These are phyloP conservation scores for Paedocypris micromegethes DNA, from an alignment of 2,797 vertebrate genomes.

Conservation along the genomic window DNA sequence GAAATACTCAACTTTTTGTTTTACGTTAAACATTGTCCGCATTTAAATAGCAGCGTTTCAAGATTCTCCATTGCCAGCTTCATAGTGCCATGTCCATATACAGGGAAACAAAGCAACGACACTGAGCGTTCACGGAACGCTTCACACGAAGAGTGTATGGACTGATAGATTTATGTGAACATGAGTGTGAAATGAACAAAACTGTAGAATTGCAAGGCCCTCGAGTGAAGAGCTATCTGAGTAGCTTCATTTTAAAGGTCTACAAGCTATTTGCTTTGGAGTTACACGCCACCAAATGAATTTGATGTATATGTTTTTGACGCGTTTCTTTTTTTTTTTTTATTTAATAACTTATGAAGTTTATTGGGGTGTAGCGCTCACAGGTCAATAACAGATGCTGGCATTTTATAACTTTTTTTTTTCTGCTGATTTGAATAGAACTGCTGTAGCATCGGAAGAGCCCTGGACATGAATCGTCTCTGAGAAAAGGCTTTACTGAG, in stretches of 20 bases:
- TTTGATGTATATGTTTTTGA: conserved; percentile 65
- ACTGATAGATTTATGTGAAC: conserved; percentile 1
- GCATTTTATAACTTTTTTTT: conserved; percentile 6
- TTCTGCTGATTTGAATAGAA: conserved; percentile 16
- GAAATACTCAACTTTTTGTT: too few relatives aligned
- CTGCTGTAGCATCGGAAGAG: conserved; percentile 25
- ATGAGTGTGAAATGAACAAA: conserved; percentile 1
- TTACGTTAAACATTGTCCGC: too few relatives aligned
- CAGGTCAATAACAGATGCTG: conserved; percentile 25
- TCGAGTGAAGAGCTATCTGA: conserved; percentile 11
- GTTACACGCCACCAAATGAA: conserved; percentile 74
- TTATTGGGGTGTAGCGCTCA: conserved; percentile 48
- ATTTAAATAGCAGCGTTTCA: too few relatives aligned
- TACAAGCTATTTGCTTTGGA: conserved; percentile 22
- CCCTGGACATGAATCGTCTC: conserved; percentile 17
- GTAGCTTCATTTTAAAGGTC: conserved; percentile 11
- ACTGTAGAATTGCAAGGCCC: conserved; percentile 7
- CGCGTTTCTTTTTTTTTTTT: conserved; percentile 69
- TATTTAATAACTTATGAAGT: conserved; percentile 78
- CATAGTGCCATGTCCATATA: too few relatives aligned
- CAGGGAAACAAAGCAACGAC: too few relatives aligned
- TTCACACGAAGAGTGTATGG: conserved; percentile 4
- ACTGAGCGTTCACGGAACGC: not conserved
- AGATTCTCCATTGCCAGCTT: too few relatives aligned
- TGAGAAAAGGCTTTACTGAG: conserved; percentile 4